Percentiles rank a stretch among this genome's conserved stretches.
Evolutionary conservation across 2,113 vertebrate species (phyloP).

Genomic region (Jaculus jaculus): DNA sequence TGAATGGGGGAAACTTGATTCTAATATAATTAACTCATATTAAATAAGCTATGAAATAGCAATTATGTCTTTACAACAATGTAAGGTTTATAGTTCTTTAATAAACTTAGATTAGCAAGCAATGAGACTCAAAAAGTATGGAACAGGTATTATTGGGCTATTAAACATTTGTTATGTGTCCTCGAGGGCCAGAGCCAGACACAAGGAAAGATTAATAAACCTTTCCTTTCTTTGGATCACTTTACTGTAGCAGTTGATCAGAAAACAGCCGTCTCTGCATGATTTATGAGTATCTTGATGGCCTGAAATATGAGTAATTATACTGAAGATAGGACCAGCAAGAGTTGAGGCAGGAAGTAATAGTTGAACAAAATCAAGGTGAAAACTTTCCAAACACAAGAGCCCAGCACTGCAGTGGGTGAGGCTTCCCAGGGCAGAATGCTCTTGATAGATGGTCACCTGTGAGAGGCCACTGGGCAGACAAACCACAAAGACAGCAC

Average conservation of each 20-base stretch:
- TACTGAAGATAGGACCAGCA: not conserved
- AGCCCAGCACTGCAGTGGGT: fast-evolving
- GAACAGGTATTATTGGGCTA: conserved; percentile 85
- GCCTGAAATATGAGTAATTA: conserved; percentile 21
- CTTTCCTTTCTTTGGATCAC: conserved; percentile 63
- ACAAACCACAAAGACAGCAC: too few species aligned
- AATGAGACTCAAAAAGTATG: conserved; percentile 83
- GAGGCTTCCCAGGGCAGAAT: fast-evolving
- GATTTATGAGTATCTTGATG: conserved; percentile 30
- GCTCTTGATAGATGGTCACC: fast-evolving
- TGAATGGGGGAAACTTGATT: conserved; percentile 82
- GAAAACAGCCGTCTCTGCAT: conserved; percentile 33
- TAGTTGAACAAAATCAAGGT: not conserved
- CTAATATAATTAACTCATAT: conserved; percentile 86
- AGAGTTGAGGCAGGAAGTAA: not conserved
- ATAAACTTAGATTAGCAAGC: conserved; percentile 85
- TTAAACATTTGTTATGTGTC: conserved; percentile 84
- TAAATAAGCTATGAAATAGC: conserved; percentile 85
- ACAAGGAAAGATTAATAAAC: conserved; percentile 63
- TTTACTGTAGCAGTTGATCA: not conserved
- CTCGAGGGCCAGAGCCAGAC: conserved; percentile 77
- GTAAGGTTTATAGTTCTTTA: conserved; percentile 87
- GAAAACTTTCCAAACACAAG: not conserved
- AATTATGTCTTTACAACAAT: conserved; percentile 83
- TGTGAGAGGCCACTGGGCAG: not conserved